Base-by-base conservation (phyloP, 2,797 vertebrate genomes). In the Vipera ursinii region DNA sequence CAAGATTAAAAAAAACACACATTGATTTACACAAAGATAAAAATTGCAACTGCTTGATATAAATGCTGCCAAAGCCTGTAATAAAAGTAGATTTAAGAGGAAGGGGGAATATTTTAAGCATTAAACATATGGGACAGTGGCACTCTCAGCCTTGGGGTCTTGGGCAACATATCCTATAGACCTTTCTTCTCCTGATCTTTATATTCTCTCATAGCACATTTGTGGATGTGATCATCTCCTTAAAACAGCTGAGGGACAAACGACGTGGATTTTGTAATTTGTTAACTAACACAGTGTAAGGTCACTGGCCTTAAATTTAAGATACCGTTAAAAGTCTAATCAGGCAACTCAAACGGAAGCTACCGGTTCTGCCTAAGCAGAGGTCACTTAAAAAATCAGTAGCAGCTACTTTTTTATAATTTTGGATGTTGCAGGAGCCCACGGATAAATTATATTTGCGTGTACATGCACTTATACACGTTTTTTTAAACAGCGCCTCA, bases 391-490 rank as follows among this genome's bases (percentile, higher is more conserved):
- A 44, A 78, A 57, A 44, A 44, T 3, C 9, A 78, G 73, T 22
- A 22, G 3, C 6, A 32, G 8, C 10, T 44, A 20, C 73, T 38
- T 0, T 0, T 22, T 78, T 0, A 3, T 10, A 4, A 78, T 48
- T 78, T 44, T 4, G 73, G 38, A 22, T 22, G 73, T 78, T 44
- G 73, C 20, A 44, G 20, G 38, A 44, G 73, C 38, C 73, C 73
- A 22, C 1, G 20, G 73, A 78, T 78, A 78, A 44, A 44, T 22
- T 1, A 22, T 48, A 9, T 24, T 44, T 44, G 20, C 10, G 38
- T 44, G 73, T 3, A 53, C 51, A 53, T 53, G 8, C 73, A 9
- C 8, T 44, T 78, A 22, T 22, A 10, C 1, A 44, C 3, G 57
- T 10, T 48, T 48, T 44, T 48, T 48, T 4, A 63, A n/a, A 32